Percentiles rank a stretch among this genome's conserved stretches.
Conservation (phyloP, 2,113 vertebrate genomes). For the Rhineura floridana region DNA sequence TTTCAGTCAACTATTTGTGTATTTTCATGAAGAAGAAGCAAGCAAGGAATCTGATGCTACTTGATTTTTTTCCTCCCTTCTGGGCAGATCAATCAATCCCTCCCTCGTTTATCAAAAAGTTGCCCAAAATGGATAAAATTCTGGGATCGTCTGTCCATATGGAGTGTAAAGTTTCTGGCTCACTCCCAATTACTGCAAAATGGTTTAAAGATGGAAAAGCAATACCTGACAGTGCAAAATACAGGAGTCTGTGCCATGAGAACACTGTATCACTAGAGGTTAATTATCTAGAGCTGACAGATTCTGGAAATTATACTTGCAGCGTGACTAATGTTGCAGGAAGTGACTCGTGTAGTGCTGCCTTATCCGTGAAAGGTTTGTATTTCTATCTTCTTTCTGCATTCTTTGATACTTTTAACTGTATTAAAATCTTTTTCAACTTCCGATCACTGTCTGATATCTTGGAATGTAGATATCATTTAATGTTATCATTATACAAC, state of each 20-base stretch:
- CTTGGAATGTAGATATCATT: constrained; percentile 41
- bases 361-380: constrained; percentile 95
- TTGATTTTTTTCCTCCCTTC: constrained; percentile 65
- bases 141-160: constrained; percentile 89
- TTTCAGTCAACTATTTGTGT: background rate
- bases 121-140: constrained; percentile 88
- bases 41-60: constrained; percentile 51
- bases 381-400: constrained; percentile 49
- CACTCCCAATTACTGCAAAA: constrained; percentile 91
- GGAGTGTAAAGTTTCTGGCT: constrained; percentile 93
- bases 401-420: constrained; percentile 33
- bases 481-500: constrained; percentile 30
- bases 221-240: constrained; percentile 88
- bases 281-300: constrained; percentile 86
- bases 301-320: constrained; percentile 90
- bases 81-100: constrained; percentile 92
- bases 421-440: constrained; percentile 29
- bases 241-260: constrained; percentile 89
- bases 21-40: constrained; percentile 21
- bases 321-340: constrained; percentile 90
- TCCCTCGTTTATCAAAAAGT: constrained; percentile 92
- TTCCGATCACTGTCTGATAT: constrained; percentile 27
- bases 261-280: constrained; percentile 87
- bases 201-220: constrained; percentile 93
- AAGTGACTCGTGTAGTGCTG: constrained; percentile 85